These are phyloP conservation scores for Hyla sarda DNA, from an alignment of 2,113 vertebrate genomes.

Conservation along the genomic window DNA sequence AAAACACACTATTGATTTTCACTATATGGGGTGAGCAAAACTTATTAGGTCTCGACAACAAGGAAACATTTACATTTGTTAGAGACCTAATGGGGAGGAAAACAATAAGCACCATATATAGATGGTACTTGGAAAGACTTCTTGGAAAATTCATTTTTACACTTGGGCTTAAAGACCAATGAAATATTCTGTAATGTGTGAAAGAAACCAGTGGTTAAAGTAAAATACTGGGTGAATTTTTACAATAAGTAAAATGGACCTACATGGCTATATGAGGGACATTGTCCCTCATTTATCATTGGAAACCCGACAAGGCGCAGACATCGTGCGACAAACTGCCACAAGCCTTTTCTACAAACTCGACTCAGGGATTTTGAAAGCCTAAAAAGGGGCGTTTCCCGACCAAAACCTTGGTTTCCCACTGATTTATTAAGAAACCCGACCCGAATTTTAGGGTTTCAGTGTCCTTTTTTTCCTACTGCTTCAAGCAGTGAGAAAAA, in stretches of 20 bases:
- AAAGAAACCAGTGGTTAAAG: neutral
- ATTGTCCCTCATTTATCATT: too few relatives aligned
- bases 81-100: conserved; percentile 25
- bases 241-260: neutral
- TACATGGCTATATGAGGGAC: neutral
- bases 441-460: too few relatives aligned
- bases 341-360: too few relatives aligned
- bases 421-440: too few relatives aligned
- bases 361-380: too few relatives aligned
- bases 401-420: too few relatives aligned
- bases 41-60: conserved; percentile 34
- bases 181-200: neutral
- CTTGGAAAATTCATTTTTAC: neutral
- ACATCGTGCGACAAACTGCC: too few relatives aligned
- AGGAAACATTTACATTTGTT: conserved; percentile 46
- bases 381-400: too few relatives aligned
- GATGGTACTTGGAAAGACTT: neutral
- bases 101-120: neutral
- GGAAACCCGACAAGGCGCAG: too few relatives aligned
- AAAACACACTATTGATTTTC: conserved; percentile 53
- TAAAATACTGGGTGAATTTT: neutral
- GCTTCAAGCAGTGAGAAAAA: too few relatives aligned
- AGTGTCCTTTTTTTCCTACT: too few relatives aligned
- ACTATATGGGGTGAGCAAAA: conserved; percentile 47
- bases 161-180: neutral